Evolutionary conservation across 1,140 invertebrate genomes (phyloP).

Genomic region (Drosophila melanica): DNA sequence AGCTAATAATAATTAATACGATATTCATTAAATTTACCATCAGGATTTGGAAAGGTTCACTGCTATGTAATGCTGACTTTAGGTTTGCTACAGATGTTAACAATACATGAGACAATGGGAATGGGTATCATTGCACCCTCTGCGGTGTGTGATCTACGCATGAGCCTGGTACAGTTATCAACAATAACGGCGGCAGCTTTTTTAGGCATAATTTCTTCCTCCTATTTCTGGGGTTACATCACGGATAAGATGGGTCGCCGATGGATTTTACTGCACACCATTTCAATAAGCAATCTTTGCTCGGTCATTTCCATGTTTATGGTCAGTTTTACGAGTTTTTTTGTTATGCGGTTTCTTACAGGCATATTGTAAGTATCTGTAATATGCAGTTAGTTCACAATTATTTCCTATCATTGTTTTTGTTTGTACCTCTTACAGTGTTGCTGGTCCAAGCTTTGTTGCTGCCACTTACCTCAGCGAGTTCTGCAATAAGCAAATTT

Average conservation of each 20-base stretch:
- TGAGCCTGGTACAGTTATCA: constrained; percentile 75
- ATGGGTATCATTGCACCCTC: constrained; percentile 65
- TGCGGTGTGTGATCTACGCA: constrained; percentile 75
- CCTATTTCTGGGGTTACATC: constrained; percentile 88
- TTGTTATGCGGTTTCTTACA: constrained; percentile 58
- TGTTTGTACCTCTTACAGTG: constrained; percentile 22
- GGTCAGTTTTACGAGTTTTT: constrained; percentile 47
- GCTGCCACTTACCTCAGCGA: constrained; percentile 63
- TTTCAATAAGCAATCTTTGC: constrained; percentile 49
- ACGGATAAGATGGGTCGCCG: constrained; percentile 87
- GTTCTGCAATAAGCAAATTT: constrained; percentile 57
- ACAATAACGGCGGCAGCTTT: constrained; percentile 67
- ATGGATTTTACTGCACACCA: constrained; percentile 84
- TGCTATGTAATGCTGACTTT: constrained; percentile 54
- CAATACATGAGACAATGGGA: constrained; percentile 70
- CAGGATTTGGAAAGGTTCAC: constrained; percentile 63
- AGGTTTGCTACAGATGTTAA: constrained; percentile 66
- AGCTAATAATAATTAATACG: too few relatives aligned
- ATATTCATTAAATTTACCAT: background rate
- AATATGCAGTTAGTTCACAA: background rate
- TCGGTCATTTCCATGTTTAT: constrained; percentile 62
- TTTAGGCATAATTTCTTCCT: constrained; percentile 85
- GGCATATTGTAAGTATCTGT: constrained; percentile 58
- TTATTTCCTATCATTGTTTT: too few relatives aligned
- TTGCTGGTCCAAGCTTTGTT: constrained; percentile 64